Percentiles rank a stretch among this genome's conserved stretches.
Evolutionary conservation across 2,888 invertebrate genomes (phyloP).

Genomic region (Nemapogon koenigi): DNA sequence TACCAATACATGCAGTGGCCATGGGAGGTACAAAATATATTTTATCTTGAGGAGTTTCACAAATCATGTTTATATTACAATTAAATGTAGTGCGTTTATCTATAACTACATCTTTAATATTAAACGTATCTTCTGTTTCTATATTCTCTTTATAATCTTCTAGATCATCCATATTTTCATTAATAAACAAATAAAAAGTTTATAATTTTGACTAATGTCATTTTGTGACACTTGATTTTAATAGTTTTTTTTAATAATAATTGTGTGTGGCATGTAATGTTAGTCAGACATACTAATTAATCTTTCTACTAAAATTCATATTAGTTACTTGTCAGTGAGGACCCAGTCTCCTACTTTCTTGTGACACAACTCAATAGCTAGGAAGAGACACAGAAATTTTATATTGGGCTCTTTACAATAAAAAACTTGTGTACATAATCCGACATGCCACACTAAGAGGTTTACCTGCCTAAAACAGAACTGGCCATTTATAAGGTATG

Average conservation of each 20-base stretch:
- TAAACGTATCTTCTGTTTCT: conserved; percentile 27
- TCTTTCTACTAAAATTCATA: no score
- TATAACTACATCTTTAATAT: conserved; percentile 22
- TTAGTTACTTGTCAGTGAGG: no score
- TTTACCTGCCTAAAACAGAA: no score
- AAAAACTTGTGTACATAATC: no score
- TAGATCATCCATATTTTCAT: conserved; percentile 24
- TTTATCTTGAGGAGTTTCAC: background rate
- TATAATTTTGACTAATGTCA: conserved; percentile 10
- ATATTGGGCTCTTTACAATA: no score
- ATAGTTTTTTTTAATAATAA: conserved; percentile 6
- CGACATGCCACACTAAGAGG: no score
- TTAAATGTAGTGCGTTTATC: conserved; percentile 26
- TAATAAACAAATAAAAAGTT: conserved; percentile 11
- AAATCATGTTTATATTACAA: background rate
- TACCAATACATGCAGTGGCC: conserved; percentile 38
- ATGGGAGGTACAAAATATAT: conserved; percentile 28
- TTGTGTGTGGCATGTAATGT: no score
- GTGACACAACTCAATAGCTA: no score
- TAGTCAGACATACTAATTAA: no score
- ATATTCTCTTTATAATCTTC: conserved; percentile 28
- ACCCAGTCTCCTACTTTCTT: no score
- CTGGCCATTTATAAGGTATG: no score
- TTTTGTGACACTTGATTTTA: background rate
- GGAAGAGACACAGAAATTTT: no score